Base-by-base conservation (phyloP, 1,140 invertebrate genomes). In the Drosophila lini region DNA sequence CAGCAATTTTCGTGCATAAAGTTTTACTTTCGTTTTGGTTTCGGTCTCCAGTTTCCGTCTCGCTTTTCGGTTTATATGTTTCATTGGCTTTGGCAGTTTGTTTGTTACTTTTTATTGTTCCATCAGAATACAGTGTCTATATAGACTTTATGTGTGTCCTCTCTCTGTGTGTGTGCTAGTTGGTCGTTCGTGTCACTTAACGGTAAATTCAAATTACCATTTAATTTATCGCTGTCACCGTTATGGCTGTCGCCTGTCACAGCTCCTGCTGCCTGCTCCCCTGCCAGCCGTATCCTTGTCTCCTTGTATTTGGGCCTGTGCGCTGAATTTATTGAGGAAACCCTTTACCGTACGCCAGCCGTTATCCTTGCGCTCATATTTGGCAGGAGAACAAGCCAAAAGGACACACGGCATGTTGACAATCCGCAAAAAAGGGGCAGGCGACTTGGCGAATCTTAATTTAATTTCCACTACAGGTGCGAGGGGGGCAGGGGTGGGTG, bases 191-290 rank as follows among this genome's bases (percentile, higher is more conserved):
- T 89, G 84, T 84, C 84, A 89, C 69, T 89, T 83, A 84, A 89
- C 84, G 84, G 84, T 89, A 89, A 89, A 89, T 89, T 89, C 85
- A 89, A 89, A 89, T 89, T 89, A 89, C 81, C 84, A 84, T 89
- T 89, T 89, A 89, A 89, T 89, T 89, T 89, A 89, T 89, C 80
- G 84, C 84, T 89, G 85, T 89, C 84, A 89, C 80, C 84, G 85
- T 89, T 89, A 89, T 89, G 85, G 85, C 84, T 89, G 84, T 89
- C 84, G 85, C 84, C 84, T 89, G 84, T 89, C 84, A 81, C 52
- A 55, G 52, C 34, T 55, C 52, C 32, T 22, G 11, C 16, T 19
- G 32, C 16, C 28, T 9, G 13, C 47, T 63, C 60, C 64, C 57
- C 42, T 58, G 47, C 13, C 16, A 16, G 10, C 16, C 11, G n/a